Base-by-base conservation (phyloP, 92 coral and sea anemone species). In the Pocillopora grandis region DNA sequence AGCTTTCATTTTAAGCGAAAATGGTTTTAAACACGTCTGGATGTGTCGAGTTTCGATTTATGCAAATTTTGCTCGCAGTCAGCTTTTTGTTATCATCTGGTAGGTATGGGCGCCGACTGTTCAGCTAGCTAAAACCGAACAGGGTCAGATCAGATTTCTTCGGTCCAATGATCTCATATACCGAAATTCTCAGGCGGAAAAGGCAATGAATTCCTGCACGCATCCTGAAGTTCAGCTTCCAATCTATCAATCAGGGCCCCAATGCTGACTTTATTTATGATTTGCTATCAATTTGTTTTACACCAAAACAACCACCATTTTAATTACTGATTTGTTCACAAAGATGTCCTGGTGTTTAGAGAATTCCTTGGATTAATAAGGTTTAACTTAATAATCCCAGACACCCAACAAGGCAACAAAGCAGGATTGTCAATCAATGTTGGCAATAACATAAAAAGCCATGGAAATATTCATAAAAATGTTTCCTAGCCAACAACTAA, bases 131-230 rank as follows among this genome's bases (percentile, higher is more conserved):
- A 65, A n/a, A 61, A 77, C 14, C 75, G 62, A 78, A 63, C 48
- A n/a, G 61, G 72, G 15, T 48, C 66, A 42, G 13, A 64, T 21
- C 72, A 4, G 72, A 64, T 65, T 75, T 75, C 78, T 2, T 59
- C 18, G 56, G 12, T 73, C 18, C 59, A 16, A 55, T 65, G 62
- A 63, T 61, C 82, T 48, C 72, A 49, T 27, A 63, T 78, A 67
- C 80, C 55, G 56, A 10, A 35, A 14, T 21, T 76, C 59, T 17
- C 37, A 9, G n/a, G 56, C 67, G 69, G 69, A 76, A 42, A 48
- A 63, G 60, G 60, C 18, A 55, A 79, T 9, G 23, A 55, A 79
- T 79, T 79, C 75, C 75, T 36, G 49, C 75, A 79, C 83, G 83
- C 36, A 21, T 49, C 5, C 14, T 21, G 12, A 69, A 52, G 55